phyloP scores from a whole-genome alignment of 2,888 invertebrate species.

The Leptothorax acervorum region DNA sequence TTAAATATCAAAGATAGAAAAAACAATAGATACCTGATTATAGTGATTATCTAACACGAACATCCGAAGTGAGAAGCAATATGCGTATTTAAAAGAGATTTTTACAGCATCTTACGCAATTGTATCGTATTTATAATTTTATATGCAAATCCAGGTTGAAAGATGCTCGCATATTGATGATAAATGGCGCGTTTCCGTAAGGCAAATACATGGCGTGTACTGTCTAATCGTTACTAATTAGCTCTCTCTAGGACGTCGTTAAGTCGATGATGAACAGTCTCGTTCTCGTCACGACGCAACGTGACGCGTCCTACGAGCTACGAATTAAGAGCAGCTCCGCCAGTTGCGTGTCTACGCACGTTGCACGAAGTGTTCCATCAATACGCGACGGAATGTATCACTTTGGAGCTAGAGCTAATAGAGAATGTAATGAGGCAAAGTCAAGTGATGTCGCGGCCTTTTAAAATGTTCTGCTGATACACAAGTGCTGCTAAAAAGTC shows the following conservation, averaged over 20 bases:
- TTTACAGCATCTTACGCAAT: not conserved
- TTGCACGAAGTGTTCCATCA: not conserved
- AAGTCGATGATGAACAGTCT: conserved; percentile 35
- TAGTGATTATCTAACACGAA: not conserved
- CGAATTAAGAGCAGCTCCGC: conserved; percentile 34
- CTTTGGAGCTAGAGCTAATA: not conserved
- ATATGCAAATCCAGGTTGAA: not conserved
- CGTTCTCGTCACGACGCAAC: conserved; percentile 23
- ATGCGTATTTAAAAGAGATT: not conserved
- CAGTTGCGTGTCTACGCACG: not conserved
- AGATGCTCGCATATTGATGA: conserved; percentile 7
- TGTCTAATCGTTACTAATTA: conserved; percentile 59
- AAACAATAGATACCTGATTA: not conserved
- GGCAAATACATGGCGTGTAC: conserved; percentile 41
- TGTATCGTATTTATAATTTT: not conserved
- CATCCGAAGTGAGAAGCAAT: not conserved
- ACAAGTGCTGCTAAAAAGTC: not conserved
- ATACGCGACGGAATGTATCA: not conserved
- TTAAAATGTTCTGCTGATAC: not conserved
- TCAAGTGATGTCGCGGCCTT: not conserved
- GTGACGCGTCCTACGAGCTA: conserved; percentile 19
- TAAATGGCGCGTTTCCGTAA: not conserved
- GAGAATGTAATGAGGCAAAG: not conserved
- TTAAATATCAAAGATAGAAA: not conserved
- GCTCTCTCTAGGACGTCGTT: conserved; percentile 12